phyloP scores from a whole-genome alignment of 2,797 vertebrate species.

The Acrossocheilus fasciatus region DNA sequence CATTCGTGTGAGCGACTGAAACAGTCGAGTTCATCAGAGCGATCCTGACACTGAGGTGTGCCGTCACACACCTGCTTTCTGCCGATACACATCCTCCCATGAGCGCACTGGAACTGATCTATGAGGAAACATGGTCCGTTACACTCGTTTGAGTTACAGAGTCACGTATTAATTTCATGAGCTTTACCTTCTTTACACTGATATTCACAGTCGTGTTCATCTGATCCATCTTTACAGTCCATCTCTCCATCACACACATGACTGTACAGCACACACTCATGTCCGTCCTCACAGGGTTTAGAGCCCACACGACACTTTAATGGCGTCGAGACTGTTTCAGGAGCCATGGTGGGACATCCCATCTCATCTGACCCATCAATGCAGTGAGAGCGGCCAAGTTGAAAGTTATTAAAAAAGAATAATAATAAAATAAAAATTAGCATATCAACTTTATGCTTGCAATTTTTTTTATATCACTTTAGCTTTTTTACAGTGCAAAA shows the following conservation, averaged over 20 bases:
- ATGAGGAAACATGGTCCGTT: not conserved
- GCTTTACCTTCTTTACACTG: conserved; percentile 66
- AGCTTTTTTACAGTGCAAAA: no score
- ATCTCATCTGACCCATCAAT: conserved; percentile 61
- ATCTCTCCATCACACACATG: conserved; percentile 83
- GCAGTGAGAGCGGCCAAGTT: conserved; percentile 45
- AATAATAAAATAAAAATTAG: no score
- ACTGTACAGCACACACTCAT: conserved; percentile 76
- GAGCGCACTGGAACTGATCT: conserved; percentile 77
- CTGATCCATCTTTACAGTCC: conserved; percentile 86
- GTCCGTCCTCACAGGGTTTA: conserved; percentile 75
- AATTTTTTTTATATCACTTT: no score
- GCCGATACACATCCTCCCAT: conserved; percentile 62
- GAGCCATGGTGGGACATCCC: conserved; percentile 38
- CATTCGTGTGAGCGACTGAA: conserved; percentile 73
- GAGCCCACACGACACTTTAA: conserved; percentile 70
- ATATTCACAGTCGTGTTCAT: conserved; percentile 78
- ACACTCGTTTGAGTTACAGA: not conserved
- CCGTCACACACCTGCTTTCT: conserved; percentile 72
- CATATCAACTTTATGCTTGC: no score
- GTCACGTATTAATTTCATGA: fast-evolving
- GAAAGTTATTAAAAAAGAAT: no score
- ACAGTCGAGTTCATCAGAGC: conserved; percentile 74
- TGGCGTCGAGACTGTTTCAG: not conserved
- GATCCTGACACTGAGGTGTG: conserved; percentile 60